Evolutionary conservation across 2,113 vertebrate genomes (phyloP).

Genomic region (Zapornia atra): DNA sequence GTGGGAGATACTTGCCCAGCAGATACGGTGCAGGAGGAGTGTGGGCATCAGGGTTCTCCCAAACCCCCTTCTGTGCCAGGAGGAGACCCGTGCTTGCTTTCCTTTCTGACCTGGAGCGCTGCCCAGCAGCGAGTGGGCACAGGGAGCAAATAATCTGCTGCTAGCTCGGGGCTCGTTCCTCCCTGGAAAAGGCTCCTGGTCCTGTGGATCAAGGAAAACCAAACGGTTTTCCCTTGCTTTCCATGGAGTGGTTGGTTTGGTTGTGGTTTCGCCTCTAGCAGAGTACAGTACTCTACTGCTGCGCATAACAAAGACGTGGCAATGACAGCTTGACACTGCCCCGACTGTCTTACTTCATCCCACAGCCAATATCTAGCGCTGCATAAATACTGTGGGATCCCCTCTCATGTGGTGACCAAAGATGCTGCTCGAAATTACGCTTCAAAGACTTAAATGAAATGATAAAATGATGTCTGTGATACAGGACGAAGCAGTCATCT

Average conservation of each 20-base stretch:
- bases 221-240: background rate
- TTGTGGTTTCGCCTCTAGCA: background rate
- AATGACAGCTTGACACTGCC: background rate
- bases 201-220: background rate
- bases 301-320: background rate
- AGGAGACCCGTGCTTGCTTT: background rate
- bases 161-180: background rate
- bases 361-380: background rate
- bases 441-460: background rate
- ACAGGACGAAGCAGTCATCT: background rate
- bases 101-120: rapidly evolving
- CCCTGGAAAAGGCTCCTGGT: background rate
- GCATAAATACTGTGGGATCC: background rate
- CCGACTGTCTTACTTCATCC: background rate
- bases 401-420: background rate
- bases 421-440: background rate
- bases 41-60: background rate
- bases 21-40: background rate
- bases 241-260: background rate
- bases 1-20: background rate
- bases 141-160: background rate
- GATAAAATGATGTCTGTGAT: background rate
- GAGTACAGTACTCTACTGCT: background rate
- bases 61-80: background rate
- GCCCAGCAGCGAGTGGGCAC: background rate